Evolutionary conservation across 1,140 invertebrate species (phyloP).

Genomic region (Bactericera cockerelli): DNA sequence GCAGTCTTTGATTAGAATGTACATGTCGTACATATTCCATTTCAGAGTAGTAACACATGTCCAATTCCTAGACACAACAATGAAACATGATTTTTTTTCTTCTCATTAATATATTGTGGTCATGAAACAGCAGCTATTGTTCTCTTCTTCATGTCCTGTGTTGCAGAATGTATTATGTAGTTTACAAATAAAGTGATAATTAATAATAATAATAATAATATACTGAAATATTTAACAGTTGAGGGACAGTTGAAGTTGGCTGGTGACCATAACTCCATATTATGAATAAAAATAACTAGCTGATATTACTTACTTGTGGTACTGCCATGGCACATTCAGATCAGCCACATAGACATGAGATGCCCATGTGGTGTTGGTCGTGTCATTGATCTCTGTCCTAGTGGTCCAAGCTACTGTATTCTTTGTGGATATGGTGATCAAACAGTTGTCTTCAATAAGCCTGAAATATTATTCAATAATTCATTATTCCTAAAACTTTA

Average conservation of each 20-base stretch:
- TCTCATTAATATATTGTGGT: too few species aligned
- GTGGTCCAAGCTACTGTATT: slow-evolving; percentile 71
- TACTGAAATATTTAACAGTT: too few species aligned
- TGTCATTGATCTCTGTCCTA: slow-evolving; percentile 48
- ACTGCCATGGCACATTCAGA: slow-evolving; percentile 68
- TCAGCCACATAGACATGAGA: slow-evolving; percentile 75
- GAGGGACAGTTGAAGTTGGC: too few species aligned
- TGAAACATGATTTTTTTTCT: too few species aligned
- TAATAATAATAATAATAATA: too few species aligned
- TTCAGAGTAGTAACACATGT: slow-evolving; percentile 60
- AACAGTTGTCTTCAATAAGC: slow-evolving; percentile 14
- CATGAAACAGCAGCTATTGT: too few species aligned
- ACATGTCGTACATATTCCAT: slow-evolving; percentile 68
- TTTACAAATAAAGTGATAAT: too few species aligned
- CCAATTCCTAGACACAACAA: slow-evolving; percentile 36
- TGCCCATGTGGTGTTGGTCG: slow-evolving; percentile 46
- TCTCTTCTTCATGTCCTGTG: too few species aligned
- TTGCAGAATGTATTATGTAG: too few species aligned
- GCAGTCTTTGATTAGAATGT: slow-evolving; percentile 56
- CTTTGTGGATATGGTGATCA: slow-evolving; percentile 45
- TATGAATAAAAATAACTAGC: too few species aligned
- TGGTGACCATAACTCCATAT: too few species aligned
- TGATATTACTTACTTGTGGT: slow-evolving; percentile 54
- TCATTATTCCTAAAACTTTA: too few species aligned
- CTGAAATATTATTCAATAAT: neutral